Base-by-base conservation (phyloP, 2,797 vertebrate genomes). In the Arrhamphus sclerolepis region DNA sequence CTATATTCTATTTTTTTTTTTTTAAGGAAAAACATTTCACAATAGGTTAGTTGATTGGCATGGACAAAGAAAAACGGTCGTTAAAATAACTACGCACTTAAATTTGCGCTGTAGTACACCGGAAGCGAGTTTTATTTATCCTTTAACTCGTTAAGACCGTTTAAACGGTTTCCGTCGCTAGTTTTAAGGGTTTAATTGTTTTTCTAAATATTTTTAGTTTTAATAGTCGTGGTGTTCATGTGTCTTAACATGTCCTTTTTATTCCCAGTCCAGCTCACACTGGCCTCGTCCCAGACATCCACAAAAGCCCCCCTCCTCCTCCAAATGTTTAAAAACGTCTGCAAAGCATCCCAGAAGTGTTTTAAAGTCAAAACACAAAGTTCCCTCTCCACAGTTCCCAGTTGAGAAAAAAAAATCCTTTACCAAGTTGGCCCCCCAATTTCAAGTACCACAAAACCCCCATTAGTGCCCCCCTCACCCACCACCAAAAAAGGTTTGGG, bases 331-430 rank as follows among this genome's bases (percentile, higher is more conserved):
- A 84, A 88, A n/a, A 81, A 89, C 75, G 92, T 94, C 72, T 90
- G 90, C 92, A 87, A 94, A 94, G 92, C 91, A 94, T 93, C 84
- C 87, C 86, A 89, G 72, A 79, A 81, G 84, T 89, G 77, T 89
- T 89, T 88, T 43, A 26, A 87, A 88, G 82, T 71, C 81, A 85
- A n/a, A 89, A 88, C 90, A 92, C 89, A 80, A 89, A 82, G 43
- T 70, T 87, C 68, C 86, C 78, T 71, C 66, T 74, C 67, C 41
- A 19, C 41, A 2, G 6, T 19, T 9, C 41, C 41, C n/a, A 42
- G 31, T 10, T 34, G 10, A 34, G 11, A 11, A 44, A 44, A 43
- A 43, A 84, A 69, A 68, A 43, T 70, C 39, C 70, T 62, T 28
- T 50, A 58, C 18, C 39, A 48, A 70, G 60, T 70, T 75, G 58